Percentiles rank a stretch among this genome's conserved stretches.
phyloP scores from a whole-genome alignment of 1,140 invertebrate genomes.

The Bombus picipes region DNA sequence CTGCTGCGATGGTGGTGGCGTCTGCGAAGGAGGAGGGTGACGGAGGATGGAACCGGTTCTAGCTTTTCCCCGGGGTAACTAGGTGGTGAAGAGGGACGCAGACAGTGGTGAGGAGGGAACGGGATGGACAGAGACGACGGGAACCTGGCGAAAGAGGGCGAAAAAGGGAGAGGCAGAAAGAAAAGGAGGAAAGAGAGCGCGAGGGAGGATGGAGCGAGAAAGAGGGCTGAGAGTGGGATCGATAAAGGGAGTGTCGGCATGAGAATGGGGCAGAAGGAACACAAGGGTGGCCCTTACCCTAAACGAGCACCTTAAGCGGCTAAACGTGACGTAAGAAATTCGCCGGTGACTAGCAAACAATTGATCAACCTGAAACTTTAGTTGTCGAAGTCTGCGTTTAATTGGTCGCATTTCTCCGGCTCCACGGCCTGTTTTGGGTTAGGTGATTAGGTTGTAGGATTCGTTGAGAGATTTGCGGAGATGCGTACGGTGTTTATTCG shows the following conservation, averaged over 20 bases:
- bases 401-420: background rate
- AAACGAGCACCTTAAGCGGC: conserved; percentile 70
- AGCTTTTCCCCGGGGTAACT: conserved; percentile 70
- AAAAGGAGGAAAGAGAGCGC: background rate
- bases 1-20: conserved; percentile 47
- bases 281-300: conserved; percentile 69
- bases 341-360: conserved; percentile 31
- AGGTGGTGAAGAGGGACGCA: conserved; percentile 64
- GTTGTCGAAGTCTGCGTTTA: background rate
- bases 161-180: conserved; percentile 44
- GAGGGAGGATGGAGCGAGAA: conserved; percentile 59
- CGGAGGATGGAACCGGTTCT: conserved; percentile 65
- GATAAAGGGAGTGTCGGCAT: conserved; percentile 82
- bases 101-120: conserved; percentile 45
- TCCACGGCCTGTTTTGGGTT: background rate
- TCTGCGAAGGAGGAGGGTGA: conserved; percentile 54
- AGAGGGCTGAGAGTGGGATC: conserved; percentile 70
- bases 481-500: background rate
- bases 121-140: conserved; percentile 11
- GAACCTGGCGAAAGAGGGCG: conserved; percentile 31
- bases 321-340: conserved; percentile 55
- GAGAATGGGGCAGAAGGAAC: conserved; percentile 72
- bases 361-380: conserved; percentile 23
- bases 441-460: background rate
- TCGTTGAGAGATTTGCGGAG: background rate